Evolutionary conservation across 1,140 invertebrate genomes (phyloP).

Genomic region (Euschistus heros): DNA sequence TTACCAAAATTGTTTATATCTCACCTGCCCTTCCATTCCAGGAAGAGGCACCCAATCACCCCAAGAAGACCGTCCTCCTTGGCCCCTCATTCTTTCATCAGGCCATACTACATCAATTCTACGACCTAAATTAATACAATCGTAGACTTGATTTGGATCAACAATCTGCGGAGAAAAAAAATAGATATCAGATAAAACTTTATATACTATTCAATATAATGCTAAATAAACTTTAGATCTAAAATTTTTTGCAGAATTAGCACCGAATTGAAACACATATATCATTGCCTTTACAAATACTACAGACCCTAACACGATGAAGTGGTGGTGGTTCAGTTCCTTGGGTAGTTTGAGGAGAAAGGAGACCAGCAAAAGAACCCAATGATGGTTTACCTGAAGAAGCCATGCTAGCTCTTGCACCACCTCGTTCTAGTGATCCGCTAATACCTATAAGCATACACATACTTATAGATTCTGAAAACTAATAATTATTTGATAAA

Average conservation of each 20-base stretch:
- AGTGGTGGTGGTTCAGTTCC: slow-evolving; percentile 40
- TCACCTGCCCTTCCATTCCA: slow-evolving; percentile 79
- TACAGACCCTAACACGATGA: slow-evolving; percentile 47
- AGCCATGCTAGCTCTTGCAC: slow-evolving; percentile 65
- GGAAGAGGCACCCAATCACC: slow-evolving; percentile 76
- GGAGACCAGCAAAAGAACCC: slow-evolving; percentile 64
- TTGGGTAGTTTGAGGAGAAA: slow-evolving; percentile 32
- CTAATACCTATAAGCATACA: slow-evolving; percentile 31
- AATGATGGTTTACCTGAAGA: slow-evolving; percentile 71
- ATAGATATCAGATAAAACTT: not conserved
- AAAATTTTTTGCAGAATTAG: too few species aligned
- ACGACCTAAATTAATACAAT: slow-evolving; percentile 78
- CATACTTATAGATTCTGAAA: too few species aligned
- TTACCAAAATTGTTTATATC: slow-evolving; percentile 25
- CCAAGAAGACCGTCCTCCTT: slow-evolving; percentile 78
- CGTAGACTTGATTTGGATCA: slow-evolving; percentile 70
- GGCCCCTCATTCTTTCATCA: slow-evolving; percentile 69
- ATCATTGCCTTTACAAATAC: not conserved
- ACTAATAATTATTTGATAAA: too few species aligned
- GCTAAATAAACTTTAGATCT: not conserved
- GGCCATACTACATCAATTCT: slow-evolving; percentile 88
- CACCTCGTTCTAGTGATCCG: slow-evolving; percentile 44
- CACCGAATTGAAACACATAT: too few species aligned
- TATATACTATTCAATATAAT: too few species aligned
- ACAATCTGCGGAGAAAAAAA: slow-evolving; percentile 44